Evolutionary conservation across 2,888 invertebrate genomes (phyloP).

Genomic region (Dinocampus coccinellae): DNA sequence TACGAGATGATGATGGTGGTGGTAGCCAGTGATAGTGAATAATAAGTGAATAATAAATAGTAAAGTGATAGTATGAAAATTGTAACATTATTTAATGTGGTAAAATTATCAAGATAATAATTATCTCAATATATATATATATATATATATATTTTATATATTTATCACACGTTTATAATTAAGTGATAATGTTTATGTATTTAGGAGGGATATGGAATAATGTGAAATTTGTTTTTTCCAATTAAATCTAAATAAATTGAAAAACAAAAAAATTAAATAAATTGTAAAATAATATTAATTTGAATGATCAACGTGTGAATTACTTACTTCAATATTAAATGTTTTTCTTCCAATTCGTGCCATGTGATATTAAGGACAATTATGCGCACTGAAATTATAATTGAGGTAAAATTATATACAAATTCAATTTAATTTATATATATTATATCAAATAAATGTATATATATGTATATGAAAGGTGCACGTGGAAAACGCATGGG

Average conservation of each 20-base stretch:
- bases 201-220: neutral
- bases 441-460: neutral
- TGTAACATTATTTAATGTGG: neutral
- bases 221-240: neutral
- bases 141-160: no score
- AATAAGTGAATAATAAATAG: no score
- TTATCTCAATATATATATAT: no score
- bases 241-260: neutral
- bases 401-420: neutral
- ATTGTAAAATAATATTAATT: neutral
- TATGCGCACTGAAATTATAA: neutral
- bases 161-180: no score
- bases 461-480: neutral
- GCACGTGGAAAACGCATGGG: conserved; percentile 36
- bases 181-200: neutral
- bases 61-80: neutral
- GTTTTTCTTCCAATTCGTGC: neutral
- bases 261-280: neutral
- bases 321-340: neutral
- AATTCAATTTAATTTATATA: neutral
- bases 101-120: no score
- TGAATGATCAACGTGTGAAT: neutral
- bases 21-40: no score
- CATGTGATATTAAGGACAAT: conserved; percentile 5
- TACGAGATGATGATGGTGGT: neutral